phyloP scores from a whole-genome alignment of 2,797 vertebrate species.

The Gymnopithys bicolor region DNA sequence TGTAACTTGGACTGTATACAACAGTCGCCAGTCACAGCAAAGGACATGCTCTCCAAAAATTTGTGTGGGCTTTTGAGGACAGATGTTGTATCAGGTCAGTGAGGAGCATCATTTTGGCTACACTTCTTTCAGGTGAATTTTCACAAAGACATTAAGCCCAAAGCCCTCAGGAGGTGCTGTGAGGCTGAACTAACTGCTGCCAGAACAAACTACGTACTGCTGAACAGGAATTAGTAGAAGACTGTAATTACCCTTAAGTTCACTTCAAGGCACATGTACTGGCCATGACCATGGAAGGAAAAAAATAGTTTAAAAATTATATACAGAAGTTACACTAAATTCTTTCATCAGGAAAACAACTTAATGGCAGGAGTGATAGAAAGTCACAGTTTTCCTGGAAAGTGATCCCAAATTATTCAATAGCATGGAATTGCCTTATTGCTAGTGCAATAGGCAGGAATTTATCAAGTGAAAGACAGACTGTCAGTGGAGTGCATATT shows the following conservation, averaged over 20 bases:
- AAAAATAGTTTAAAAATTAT: neutral
- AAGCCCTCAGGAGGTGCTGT: neutral
- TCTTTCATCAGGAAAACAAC: neutral
- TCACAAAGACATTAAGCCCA: neutral
- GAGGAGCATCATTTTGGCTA: neutral
- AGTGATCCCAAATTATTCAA: neutral
- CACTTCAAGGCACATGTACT: neutral
- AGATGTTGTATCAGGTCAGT: neutral
- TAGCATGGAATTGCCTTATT: neutral
- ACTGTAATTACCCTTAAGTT: neutral
- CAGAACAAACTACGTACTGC: neutral
- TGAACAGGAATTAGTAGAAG: neutral
- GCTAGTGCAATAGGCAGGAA: neutral
- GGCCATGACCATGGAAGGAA: accelerated
- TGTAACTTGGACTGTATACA: accelerated
- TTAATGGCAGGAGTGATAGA: neutral
- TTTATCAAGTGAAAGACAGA: neutral
- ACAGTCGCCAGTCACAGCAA: neutral
- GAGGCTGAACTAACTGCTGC: neutral
- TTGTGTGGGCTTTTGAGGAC: neutral
- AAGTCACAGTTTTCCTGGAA: neutral
- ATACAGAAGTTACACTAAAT: neutral
- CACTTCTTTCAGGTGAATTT: neutral
- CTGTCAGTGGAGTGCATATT: neutral
- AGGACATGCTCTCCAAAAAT: neutral